phyloP scores from a whole-genome alignment of 2,888 invertebrate species.

The Spicauda simplicius region DNA sequence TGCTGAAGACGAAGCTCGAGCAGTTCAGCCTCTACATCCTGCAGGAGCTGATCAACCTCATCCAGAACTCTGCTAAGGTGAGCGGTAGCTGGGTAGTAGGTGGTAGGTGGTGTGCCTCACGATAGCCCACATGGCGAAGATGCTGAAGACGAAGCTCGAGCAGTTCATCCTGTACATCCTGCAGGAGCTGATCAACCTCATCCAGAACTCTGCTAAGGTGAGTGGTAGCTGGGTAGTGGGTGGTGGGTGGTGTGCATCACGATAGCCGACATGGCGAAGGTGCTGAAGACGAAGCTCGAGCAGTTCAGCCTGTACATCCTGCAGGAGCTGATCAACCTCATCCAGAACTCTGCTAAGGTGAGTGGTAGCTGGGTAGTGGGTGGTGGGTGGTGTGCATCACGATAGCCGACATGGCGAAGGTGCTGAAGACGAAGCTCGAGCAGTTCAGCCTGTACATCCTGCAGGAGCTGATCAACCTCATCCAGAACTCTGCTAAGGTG shows the following conservation, averaged over 20 bases:
- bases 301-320: slow-evolving; percentile 93
- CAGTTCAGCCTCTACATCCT: slow-evolving; percentile 93
- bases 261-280: slow-evolving; percentile 95
- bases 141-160: slow-evolving; percentile 91
- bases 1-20: slow-evolving; percentile 91
- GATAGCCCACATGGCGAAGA: slow-evolving; percentile 95
- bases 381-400: slow-evolving; percentile 98
- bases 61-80: slow-evolving; percentile 98
- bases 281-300: slow-evolving; percentile 91
- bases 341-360: slow-evolving; percentile 98
- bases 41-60: slow-evolving; percentile 93
- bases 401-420: slow-evolving; percentile 95
- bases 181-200: slow-evolving; percentile 93
- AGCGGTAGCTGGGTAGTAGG: slow-evolving; percentile 78
- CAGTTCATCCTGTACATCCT: slow-evolving; percentile 93
- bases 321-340: slow-evolving; percentile 93
- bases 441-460: slow-evolving; percentile 93
- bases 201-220: slow-evolving; percentile 98
- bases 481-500: slow-evolving; percentile 98
- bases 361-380: slow-evolving; percentile 76
- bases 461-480: slow-evolving; percentile 93
- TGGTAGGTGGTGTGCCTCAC: slow-evolving; percentile 98
- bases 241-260: slow-evolving; percentile 98
- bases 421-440: slow-evolving; percentile 91
- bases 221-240: slow-evolving; percentile 76